A percentile compares a stretch with the other conserved stretches of the same genome.
Conservation (phyloP, 2,888 invertebrate species). For the Allacma fusca region DNA sequence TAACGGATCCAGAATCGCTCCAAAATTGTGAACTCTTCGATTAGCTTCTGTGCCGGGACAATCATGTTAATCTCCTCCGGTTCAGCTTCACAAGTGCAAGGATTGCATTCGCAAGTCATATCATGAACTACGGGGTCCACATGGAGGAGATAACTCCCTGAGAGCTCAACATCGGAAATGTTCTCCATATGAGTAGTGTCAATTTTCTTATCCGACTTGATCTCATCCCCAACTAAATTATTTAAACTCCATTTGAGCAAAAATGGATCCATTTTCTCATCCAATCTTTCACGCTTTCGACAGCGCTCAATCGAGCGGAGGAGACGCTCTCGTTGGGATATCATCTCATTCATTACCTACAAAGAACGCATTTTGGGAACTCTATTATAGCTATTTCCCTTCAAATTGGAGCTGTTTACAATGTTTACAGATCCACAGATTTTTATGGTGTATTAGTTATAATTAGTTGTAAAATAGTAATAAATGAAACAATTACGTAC, state of each 20-base stretch:
- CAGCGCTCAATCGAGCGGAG: conserved; percentile 54
- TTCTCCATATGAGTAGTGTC: background rate
- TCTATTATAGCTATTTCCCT: background rate
- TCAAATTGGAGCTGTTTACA: background rate
- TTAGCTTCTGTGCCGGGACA: conserved; percentile 10
- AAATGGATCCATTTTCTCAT: conserved; percentile 57
- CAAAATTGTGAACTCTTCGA: conserved; percentile 56
- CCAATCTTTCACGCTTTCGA: conserved; percentile 53
- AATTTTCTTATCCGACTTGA: background rate
- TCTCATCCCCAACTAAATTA: conserved; percentile 24
- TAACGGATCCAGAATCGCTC: conserved; percentile 59
- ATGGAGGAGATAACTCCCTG: conserved; percentile 35
- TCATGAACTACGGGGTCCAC: conserved; percentile 50
- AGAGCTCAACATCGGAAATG: background rate
- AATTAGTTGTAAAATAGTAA: too few relatives aligned
- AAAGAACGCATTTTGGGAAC: background rate
- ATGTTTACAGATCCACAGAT: too few relatives aligned
- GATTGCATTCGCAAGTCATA: conserved; percentile 52
- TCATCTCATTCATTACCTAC: conserved; percentile 51
- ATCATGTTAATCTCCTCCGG: background rate
- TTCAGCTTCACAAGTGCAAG: conserved; percentile 49
- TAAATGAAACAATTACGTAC: too few relatives aligned
- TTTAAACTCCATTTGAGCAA: conserved; percentile 52
- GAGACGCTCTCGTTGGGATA: conserved; percentile 49
- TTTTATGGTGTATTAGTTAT: too few relatives aligned